These are phyloP conservation scores for Spialia ferax DNA, from an alignment of 2,888 invertebrate species.

Conservation along the genomic window DNA sequence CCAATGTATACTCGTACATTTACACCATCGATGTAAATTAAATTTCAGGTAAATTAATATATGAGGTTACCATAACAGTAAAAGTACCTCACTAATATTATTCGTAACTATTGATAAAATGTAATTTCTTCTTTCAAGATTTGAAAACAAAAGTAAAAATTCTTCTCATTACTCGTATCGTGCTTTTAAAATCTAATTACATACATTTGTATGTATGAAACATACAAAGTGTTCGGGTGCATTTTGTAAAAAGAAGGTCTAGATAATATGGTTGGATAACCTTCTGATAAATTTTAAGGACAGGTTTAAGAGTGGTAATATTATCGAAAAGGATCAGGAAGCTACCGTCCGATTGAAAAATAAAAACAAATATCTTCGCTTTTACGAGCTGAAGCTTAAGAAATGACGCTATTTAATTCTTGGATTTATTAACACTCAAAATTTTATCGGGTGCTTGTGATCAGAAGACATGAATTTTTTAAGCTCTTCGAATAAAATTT, in stretches of 20 bases:
- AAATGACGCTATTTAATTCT: slow-evolving; percentile 16
- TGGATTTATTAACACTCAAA: slow-evolving; percentile 27
- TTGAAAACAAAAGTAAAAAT: too few relatives aligned
- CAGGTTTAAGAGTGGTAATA: background rate
- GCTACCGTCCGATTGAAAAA: slow-evolving; percentile 16
- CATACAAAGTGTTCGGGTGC: background rate
- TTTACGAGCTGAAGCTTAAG: slow-evolving; percentile 18
- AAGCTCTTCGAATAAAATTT: slow-evolving; percentile 20
- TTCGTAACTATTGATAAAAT: too few relatives aligned
- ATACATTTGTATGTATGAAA: background rate
- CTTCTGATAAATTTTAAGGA: slow-evolving; percentile 1
- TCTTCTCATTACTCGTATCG: too few relatives aligned
- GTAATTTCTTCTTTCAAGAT: too few relatives aligned
- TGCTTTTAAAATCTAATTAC: too few relatives aligned
- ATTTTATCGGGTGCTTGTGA: slow-evolving; percentile 31
- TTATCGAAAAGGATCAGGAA: slow-evolving; percentile 1
- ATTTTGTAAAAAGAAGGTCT: background rate
- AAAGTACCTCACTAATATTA: too few relatives aligned
- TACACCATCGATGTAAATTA: too few relatives aligned
- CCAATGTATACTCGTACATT: too few relatives aligned
- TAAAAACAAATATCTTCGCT: slow-evolving; percentile 13
- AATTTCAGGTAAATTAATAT: too few relatives aligned
- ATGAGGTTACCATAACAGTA: too few relatives aligned
- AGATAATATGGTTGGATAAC: slow-evolving; percentile 7
- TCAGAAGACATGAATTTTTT: slow-evolving; percentile 11